phyloP scores from a whole-genome alignment of 2,888 invertebrate species.

The Dysmachus trigonus region DNA sequence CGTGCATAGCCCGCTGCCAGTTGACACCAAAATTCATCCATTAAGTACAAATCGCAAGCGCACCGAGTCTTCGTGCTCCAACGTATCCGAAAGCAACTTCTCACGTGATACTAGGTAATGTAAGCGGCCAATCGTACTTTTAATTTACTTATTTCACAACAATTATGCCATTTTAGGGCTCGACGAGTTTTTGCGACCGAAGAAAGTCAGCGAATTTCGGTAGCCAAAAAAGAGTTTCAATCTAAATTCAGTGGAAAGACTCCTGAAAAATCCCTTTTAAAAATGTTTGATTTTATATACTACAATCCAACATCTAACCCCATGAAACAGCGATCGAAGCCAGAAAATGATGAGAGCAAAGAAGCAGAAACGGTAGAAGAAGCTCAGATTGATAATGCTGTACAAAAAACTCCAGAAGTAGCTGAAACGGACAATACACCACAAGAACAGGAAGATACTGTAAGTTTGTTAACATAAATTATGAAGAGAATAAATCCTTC shows the following conservation, averaged over 20 bases:
- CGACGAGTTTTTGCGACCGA: slow-evolving; percentile 58
- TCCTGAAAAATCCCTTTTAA: slow-evolving; percentile 75
- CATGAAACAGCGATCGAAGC: slow-evolving; percentile 66
- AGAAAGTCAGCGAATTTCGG: slow-evolving; percentile 66
- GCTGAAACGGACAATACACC: background rate
- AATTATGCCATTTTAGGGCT: background rate
- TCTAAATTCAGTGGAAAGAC: slow-evolving; percentile 66
- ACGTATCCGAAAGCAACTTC: slow-evolving; percentile 56
- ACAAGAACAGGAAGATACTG: background rate
- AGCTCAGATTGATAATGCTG: background rate
- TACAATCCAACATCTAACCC: slow-evolving; percentile 86
- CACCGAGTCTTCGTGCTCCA: slow-evolving; percentile 63
- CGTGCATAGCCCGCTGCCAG: background rate
- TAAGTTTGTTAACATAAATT: background rate
- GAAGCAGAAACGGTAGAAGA: background rate
- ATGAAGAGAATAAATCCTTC: background rate
- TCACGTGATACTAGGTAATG: background rate
- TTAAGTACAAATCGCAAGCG: slow-evolving; percentile 57
- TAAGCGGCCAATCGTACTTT: background rate
- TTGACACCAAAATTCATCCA: background rate
- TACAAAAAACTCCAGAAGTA: background rate
- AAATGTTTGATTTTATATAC: slow-evolving; percentile 92
- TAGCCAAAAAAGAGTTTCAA: slow-evolving; percentile 68
- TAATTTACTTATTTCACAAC: background rate
- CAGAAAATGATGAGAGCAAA: background rate